phyloP scores from a whole-genome alignment of 2,888 invertebrate genomes.

The Lasioglossum malachurum region DNA sequence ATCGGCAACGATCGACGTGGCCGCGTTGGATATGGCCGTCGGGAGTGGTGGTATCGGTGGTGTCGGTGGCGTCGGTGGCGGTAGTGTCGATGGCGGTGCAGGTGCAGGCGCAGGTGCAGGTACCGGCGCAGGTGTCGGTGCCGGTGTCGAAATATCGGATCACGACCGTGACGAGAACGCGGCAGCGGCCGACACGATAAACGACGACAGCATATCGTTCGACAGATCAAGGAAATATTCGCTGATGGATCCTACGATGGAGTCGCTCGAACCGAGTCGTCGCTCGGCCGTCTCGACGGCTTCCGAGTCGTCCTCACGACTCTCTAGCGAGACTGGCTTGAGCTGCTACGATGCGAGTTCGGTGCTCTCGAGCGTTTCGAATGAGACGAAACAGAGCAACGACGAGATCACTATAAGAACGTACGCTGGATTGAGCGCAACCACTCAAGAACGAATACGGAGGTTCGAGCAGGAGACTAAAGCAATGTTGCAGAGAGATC shows the following conservation, averaged over 20 bases:
- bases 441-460: constrained; percentile 88
- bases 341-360: constrained; percentile 81
- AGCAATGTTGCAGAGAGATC: constrained; percentile 87
- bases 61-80: not conserved
- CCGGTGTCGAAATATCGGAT: not conserved
- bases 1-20: constrained; percentile 41
- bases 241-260: constrained; percentile 2
- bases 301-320: constrained; percentile 62
- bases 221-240: constrained; percentile 37
- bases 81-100: not conserved
- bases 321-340: constrained; percentile 66
- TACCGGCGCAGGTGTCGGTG: not conserved
- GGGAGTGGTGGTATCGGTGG: not conserved
- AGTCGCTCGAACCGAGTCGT: constrained; percentile 41
- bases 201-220: not conserved
- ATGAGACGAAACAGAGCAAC: constrained; percentile 80
- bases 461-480: constrained; percentile 92
- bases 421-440: constrained; percentile 87
- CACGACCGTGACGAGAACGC: not conserved
- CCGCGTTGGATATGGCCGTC: not conserved
- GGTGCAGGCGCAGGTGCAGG: not conserved
- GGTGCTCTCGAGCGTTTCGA: constrained; percentile 78
- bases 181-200: not conserved
- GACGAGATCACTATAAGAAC: constrained; percentile 86
- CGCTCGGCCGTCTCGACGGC: constrained; percentile 68